Percentiles rank a stretch among this genome's conserved stretches.
phyloP scores from a whole-genome alignment of 2,113 vertebrate genomes.

The Australoheros scitulus region DNA sequence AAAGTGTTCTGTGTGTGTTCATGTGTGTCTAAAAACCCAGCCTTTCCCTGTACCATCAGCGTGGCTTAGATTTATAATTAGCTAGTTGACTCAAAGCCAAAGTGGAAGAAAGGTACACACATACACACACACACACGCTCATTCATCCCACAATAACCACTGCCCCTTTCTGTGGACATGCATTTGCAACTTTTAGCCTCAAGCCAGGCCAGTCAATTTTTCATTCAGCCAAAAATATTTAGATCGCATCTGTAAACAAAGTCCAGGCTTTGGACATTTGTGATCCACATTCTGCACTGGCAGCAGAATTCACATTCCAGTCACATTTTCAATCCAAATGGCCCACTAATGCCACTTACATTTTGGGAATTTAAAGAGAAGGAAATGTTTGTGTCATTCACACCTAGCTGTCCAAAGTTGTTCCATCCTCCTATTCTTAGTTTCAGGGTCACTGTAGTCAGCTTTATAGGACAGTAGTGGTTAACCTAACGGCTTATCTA shows the following conservation, averaged over 20 bases:
- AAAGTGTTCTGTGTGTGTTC: conserved; percentile 8
- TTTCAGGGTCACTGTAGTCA: neutral
- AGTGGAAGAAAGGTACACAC: conserved; percentile 12
- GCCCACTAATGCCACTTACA: neutral
- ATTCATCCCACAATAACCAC: neutral
- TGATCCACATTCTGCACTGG: too few relatives aligned
- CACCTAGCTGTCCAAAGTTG: neutral
- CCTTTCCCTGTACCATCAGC: neutral
- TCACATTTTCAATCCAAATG: neutral
- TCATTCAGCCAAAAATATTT: too few relatives aligned
- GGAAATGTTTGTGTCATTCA: neutral
- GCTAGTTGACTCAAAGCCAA: conserved; percentile 33
- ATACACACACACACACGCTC: neutral
- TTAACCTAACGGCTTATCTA: fast-evolving
- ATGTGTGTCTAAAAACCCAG: conserved; percentile 12
- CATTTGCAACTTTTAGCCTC: neutral
- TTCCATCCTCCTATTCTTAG: neutral
- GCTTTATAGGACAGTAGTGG: neutral
- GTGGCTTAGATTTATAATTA: conserved; percentile 47
- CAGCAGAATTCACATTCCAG: neutral
- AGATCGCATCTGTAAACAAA: too few relatives aligned
- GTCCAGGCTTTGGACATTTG: too few relatives aligned
- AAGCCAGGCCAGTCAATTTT: too few relatives aligned
- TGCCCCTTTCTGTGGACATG: neutral
- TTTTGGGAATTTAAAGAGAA: neutral